phyloP scores from a whole-genome alignment of 2,888 invertebrate species.

The Teleogryllus oceanicus region DNA sequence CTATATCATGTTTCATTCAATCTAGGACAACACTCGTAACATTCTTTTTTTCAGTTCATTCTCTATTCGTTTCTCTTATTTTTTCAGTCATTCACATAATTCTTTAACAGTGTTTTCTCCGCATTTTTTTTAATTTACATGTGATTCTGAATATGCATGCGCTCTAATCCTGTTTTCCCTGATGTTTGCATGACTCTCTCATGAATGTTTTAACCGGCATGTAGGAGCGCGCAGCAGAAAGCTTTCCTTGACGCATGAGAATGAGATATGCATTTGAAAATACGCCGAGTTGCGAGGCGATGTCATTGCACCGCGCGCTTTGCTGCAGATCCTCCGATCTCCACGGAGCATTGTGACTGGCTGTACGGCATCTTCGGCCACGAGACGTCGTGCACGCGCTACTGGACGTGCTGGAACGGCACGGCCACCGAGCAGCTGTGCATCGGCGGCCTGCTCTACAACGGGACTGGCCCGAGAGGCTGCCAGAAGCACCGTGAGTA shows the following conservation, averaged over 20 bases:
- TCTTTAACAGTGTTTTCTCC: background rate
- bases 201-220: no score
- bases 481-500: constrained; percentile 91
- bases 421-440: constrained; percentile 89
- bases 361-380: constrained; percentile 90
- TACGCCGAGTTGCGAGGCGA: background rate
- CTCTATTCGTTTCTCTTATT: background rate
- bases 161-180: no score
- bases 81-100: background rate
- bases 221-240: no score
- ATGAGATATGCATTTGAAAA: background rate
- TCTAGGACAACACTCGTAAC: no score
- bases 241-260: background rate
- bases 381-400: constrained; percentile 87
- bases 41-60: background rate
- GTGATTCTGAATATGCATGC: no score
- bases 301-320: background rate
- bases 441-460: constrained; percentile 85
- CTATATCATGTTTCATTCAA: no score
- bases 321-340: constrained; percentile 70
- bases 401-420: constrained; percentile 95
- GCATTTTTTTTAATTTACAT: background rate
- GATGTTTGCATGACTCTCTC: no score
- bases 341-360: constrained; percentile 87
- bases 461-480: constrained; percentile 94